Conservation (phyloP, 2,113 vertebrate genomes). For the Megaceryle maxima region DNA sequence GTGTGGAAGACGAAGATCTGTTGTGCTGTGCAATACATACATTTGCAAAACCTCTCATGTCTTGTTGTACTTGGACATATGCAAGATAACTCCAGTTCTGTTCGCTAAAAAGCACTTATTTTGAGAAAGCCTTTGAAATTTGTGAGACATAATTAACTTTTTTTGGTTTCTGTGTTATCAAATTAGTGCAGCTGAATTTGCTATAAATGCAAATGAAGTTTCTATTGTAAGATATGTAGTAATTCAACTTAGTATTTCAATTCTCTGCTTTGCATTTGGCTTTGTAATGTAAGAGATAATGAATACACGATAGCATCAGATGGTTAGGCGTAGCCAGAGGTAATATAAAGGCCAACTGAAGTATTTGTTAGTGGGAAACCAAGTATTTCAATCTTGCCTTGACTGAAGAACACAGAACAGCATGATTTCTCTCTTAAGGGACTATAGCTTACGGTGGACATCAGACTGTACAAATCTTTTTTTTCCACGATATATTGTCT, state of each 20-base stretch:
- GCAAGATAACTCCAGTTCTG: neutral
- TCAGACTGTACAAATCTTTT: neutral
- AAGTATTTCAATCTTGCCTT: slow-evolving; percentile 12
- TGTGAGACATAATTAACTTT: neutral
- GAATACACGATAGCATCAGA: neutral
- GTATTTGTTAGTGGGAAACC: neutral
- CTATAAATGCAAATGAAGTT: neutral
- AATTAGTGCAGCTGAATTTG: neutral
- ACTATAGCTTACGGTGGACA: neutral
- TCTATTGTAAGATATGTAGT: neutral
- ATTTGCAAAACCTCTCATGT: neutral
- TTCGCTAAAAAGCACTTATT: neutral
- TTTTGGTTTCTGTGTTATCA: neutral
- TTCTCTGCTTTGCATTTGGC: slow-evolving; percentile 1
- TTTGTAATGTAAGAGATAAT: neutral
- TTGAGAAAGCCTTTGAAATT: neutral
- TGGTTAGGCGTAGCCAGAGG: neutral
- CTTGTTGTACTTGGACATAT: neutral
- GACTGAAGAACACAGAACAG: neutral
- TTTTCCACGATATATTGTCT: neutral
- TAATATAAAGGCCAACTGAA: neutral
- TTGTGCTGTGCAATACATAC: accelerated
- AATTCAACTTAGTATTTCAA: neutral
- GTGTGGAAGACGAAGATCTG: neutral
- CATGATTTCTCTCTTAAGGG: slow-evolving; percentile 19